These are phyloP conservation scores for Resseliella maxima DNA, from an alignment of 2,888 invertebrate genomes.

Conservation along the genomic window DNA sequence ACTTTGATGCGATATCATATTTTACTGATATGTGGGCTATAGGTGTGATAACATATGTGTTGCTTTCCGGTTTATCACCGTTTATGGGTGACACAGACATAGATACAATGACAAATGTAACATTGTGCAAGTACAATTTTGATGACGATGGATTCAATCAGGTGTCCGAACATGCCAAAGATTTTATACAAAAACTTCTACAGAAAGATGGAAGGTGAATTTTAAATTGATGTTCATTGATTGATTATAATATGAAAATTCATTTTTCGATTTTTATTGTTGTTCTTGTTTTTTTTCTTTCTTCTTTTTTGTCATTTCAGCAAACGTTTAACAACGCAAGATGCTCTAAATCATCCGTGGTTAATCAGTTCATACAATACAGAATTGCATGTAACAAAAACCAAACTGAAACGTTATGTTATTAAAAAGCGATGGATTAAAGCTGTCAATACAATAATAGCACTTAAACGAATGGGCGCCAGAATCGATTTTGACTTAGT, in stretches of 20 bases:
- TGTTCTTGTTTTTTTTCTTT: slow-evolving; percentile 60
- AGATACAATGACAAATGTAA: slow-evolving; percentile 90
- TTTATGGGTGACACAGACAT: slow-evolving; percentile 95
- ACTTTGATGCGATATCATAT: slow-evolving; percentile 92
- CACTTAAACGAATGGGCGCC: slow-evolving; percentile 87
- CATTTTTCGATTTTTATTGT: slow-evolving; percentile 5
- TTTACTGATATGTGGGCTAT: slow-evolving; percentile 98
- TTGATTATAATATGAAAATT: background rate
- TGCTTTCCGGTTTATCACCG: slow-evolving; percentile 94
- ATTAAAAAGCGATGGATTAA: slow-evolving; percentile 92
- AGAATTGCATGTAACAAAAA: slow-evolving; percentile 79
- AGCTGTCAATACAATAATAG: slow-evolving; percentile 88
- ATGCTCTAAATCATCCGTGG: slow-evolving; percentile 85
- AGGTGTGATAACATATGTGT: slow-evolving; percentile 93
- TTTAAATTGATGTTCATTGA: background rate
- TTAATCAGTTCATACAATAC: slow-evolving; percentile 73
- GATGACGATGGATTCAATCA: slow-evolving; percentile 93
- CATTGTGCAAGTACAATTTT: slow-evolving; percentile 91
- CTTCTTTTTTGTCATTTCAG: slow-evolving; percentile 69
- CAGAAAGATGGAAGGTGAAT: slow-evolving; percentile 88
- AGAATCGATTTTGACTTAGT: slow-evolving; percentile 73
- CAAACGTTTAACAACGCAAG: slow-evolving; percentile 76
- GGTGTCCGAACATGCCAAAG: slow-evolving; percentile 90
- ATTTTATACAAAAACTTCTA: slow-evolving; percentile 88
- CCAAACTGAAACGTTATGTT: slow-evolving; percentile 86